These are phyloP conservation scores for Xenops minutus DNA, from an alignment of 2,797 vertebrate genomes.

Conservation along the genomic window DNA sequence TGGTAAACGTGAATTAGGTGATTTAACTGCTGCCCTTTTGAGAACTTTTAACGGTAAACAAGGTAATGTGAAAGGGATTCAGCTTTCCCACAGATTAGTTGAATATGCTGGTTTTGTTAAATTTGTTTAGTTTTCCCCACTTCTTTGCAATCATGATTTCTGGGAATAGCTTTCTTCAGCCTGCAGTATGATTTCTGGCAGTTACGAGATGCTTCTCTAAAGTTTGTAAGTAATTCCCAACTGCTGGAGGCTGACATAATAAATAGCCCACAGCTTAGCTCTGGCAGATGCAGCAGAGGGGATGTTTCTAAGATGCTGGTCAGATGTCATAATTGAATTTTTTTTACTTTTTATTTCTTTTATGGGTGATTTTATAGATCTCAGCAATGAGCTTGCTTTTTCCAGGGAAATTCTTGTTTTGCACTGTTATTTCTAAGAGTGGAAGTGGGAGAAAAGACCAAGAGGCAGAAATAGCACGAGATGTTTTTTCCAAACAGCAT, in stretches of 20 bases:
- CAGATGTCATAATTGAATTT: not conserved
- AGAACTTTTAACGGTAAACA: not conserved
- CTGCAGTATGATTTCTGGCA: conserved; percentile 2
- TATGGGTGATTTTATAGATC: not conserved
- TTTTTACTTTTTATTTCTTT: not conserved
- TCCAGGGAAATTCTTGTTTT: not conserved
- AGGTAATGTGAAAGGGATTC: not conserved
- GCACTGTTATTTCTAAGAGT: not conserved
- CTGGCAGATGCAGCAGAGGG: conserved; percentile 1
- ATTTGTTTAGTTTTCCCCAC: not conserved
- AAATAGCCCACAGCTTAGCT: not conserved
- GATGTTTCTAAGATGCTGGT: conserved; percentile 9
- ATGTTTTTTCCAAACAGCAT: not conserved
- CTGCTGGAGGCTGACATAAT: not conserved
- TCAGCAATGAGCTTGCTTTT: not conserved
- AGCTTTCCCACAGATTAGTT: not conserved
- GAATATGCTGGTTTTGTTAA: not conserved
- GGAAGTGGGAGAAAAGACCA: not conserved
- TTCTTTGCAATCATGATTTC: conserved; percentile 9
- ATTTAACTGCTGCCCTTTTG: not conserved
- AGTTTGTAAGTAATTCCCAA: not conserved
- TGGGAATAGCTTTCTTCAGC: conserved; percentile 22
- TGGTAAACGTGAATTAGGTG: not conserved
- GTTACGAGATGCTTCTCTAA: conserved; percentile 23
- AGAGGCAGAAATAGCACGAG: not conserved